Conservation (phyloP, 2,888 invertebrate genomes). For the Ferdinandea cuprea region DNA sequence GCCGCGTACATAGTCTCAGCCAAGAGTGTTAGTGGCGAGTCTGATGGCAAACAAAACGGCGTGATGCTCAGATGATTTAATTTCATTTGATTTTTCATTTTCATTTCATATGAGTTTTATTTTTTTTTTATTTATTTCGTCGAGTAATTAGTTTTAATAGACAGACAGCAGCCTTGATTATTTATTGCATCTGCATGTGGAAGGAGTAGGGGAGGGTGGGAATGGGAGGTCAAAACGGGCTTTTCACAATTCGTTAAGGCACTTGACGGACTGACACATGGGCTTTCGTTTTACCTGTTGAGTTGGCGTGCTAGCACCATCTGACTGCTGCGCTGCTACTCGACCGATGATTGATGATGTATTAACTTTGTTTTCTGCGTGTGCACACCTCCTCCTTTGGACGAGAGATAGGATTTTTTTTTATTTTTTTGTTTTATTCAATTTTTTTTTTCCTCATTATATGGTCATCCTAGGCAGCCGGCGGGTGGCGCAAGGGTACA, state of each 20-base stretch:
- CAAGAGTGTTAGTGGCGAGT: background rate
- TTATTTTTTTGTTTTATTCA: constrained; percentile 17
- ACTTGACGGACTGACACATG: constrained; percentile 65
- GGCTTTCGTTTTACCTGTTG: constrained; percentile 63
- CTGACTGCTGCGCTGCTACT: constrained; percentile 64
- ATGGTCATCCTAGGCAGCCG: constrained; percentile 6
- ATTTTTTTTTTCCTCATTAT: constrained; percentile 9
- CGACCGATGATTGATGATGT: constrained; percentile 73
- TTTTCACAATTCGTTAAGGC: constrained; percentile 66
- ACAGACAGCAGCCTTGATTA: constrained; percentile 72
- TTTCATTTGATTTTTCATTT: constrained; percentile 69
- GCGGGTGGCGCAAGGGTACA: constrained; percentile 7
- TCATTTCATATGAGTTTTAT: no score
- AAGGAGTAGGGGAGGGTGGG: constrained; percentile 3
- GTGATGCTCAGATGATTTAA: constrained; percentile 73
- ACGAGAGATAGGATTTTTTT: constrained; percentile 51
- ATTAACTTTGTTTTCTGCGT: constrained; percentile 75
- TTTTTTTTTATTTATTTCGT: constrained; percentile 67
- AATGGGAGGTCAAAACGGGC: constrained; percentile 2
- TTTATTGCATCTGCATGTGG: constrained; percentile 54
- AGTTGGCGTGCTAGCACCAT: constrained; percentile 68
- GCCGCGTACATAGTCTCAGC: no score
- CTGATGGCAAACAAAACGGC: constrained; percentile 64
- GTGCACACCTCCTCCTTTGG: constrained; percentile 73
- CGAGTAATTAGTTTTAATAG: constrained; percentile 74